Evolutionary conservation across 2,888 invertebrate species (phyloP).

Genomic region (Asteroscopus sphinx): DNA sequence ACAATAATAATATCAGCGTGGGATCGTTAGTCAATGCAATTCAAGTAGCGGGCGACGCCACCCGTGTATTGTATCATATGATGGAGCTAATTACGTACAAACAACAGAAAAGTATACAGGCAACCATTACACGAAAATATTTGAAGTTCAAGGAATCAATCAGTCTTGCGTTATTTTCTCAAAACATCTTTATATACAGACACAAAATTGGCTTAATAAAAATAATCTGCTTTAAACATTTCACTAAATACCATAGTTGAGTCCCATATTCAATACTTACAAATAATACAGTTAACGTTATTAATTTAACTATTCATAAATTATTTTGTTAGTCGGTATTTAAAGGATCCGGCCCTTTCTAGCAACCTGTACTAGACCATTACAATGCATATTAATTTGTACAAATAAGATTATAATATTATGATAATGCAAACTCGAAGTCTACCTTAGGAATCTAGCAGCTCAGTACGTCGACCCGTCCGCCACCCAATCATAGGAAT

Average conservation of each 20-base stretch:
- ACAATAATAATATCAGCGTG: conserved; percentile 65
- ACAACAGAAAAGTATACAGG: conserved; percentile 46
- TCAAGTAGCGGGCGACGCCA: conserved; percentile 1
- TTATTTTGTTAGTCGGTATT: conserved; percentile 71
- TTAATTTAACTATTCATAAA: conserved; percentile 74
- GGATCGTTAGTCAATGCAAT: conserved; percentile 10
- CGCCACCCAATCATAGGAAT: conserved; percentile 35
- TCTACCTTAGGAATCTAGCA: conserved; percentile 50
- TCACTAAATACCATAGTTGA: conserved; percentile 88
- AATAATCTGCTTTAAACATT: conserved; percentile 74
- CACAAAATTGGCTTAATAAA: conserved; percentile 74
- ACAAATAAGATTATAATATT: conserved; percentile 73
- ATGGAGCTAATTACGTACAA: conserved; percentile 33
- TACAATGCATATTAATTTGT: conserved; percentile 71
- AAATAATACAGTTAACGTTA: conserved; percentile 77
- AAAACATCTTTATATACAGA: conserved; percentile 83
- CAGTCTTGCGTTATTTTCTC: conserved; percentile 82
- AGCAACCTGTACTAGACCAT: conserved; percentile 79
- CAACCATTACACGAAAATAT: conserved; percentile 51
- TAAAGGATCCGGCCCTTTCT: conserved; percentile 83
- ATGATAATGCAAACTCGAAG: conserved; percentile 66
- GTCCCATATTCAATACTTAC: conserved; percentile 87
- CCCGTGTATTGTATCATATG: conserved; percentile 3
- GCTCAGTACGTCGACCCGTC: conserved; percentile 36
- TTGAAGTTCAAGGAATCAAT: conserved; percentile 78